A percentile compares a stretch with the other conserved stretches of the same genome.
These are phyloP conservation scores for Melanotus villosus DNA, from an alignment of 2,888 invertebrate genomes.

Conservation along the genomic window DNA sequence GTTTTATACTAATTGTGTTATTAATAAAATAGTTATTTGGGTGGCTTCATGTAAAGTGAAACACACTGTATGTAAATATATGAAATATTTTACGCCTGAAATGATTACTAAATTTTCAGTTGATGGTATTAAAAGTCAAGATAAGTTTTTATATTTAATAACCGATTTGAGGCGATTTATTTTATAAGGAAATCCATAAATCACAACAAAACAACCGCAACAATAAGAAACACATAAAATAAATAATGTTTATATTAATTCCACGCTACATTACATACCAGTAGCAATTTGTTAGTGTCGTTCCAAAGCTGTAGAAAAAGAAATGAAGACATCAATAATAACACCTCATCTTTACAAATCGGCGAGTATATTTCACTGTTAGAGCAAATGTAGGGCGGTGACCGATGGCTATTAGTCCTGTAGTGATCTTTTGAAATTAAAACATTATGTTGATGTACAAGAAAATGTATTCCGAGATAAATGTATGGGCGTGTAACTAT, in stretches of 20 bases:
- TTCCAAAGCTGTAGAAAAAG: constrained; percentile 31
- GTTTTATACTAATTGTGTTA: too few relatives aligned
- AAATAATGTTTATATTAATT: constrained; percentile 36
- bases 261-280: constrained; percentile 38
- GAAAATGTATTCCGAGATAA: constrained; percentile 23
- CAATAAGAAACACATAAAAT: constrained; percentile 1
- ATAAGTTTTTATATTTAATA: too few relatives aligned
- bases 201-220: not conserved
- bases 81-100: too few relatives aligned
- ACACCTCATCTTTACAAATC: constrained; percentile 48
- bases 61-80: too few relatives aligned
- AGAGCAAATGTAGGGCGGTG: constrained; percentile 48
- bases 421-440: constrained; percentile 50
- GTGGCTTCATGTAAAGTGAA: too few relatives aligned
- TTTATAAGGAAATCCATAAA: not conserved
- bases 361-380: constrained; percentile 43
- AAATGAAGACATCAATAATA: constrained; percentile 53
- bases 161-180: not conserved
- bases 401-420: constrained; percentile 49
- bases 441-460: constrained; percentile 48
- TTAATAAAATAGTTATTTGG: too few relatives aligned
- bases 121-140: too few relatives aligned
- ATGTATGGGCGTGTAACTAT: constrained; percentile 34
- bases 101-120: too few relatives aligned
- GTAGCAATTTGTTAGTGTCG: constrained; percentile 44